Conservation (phyloP, 2,113 vertebrate genomes). For the Illadopsis cleaveri region DNA sequence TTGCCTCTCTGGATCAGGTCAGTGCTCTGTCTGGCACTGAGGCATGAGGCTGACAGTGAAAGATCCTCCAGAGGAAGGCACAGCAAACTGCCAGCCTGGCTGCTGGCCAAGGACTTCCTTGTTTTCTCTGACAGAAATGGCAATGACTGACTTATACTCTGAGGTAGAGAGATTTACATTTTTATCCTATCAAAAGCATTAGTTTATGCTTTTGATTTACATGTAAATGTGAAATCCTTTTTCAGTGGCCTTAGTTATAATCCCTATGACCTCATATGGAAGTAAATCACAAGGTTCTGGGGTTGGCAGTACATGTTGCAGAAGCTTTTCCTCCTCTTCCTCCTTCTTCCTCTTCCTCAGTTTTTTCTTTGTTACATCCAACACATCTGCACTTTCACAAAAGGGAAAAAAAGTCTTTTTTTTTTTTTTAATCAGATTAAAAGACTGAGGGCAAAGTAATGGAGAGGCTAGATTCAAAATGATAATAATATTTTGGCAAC, state of each 20-base stretch:
- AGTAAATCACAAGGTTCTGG: rapidly evolving
- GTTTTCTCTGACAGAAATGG: not conserved
- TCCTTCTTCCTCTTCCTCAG: too few species aligned
- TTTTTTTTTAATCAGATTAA: not conserved
- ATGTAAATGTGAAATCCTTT: not conserved
- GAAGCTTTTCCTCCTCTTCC: not conserved
- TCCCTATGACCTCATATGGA: not conserved
- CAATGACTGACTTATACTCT: not conserved
- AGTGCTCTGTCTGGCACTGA: rapidly evolving
- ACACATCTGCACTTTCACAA: not conserved
- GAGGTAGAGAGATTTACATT: not conserved
- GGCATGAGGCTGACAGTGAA: not conserved
- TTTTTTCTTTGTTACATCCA: not conserved
- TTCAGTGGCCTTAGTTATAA: not conserved
- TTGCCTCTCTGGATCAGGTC: not conserved
- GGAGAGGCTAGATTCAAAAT: not conserved
- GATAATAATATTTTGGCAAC: not conserved
- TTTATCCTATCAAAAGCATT: not conserved
- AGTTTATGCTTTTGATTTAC: not conserved
- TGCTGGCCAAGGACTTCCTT: not conserved
- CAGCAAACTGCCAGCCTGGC: rapidly evolving
- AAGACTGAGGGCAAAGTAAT: not conserved
- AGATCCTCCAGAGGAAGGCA: not conserved
- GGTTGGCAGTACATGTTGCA: rapidly evolving
- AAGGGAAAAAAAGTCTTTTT: not conserved